Base-by-base conservation (phyloP, 2,888 invertebrate species). In the Resseliella maxima region DNA sequence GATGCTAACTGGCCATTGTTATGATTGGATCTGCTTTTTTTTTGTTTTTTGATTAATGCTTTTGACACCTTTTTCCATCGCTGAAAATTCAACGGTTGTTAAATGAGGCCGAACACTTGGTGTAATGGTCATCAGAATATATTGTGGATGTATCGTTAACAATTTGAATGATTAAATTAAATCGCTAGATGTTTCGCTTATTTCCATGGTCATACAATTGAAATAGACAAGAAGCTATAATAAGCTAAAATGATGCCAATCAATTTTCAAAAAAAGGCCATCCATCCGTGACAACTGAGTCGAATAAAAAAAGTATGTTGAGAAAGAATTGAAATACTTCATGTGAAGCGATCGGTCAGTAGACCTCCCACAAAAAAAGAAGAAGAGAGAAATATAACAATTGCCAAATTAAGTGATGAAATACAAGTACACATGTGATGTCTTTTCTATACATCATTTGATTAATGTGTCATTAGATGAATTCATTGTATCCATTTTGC, bases 161-260 rank as follows among this genome's bases (percentile, higher is more conserved):
- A 72, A 15, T 72, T 72, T 31, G 72, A 72, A 72, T 72, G 72
- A 72, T 72, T 72, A 72, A 72, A 72, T 72, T 72, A 72, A 72
- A 72, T 72, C 72, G 72, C 31, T 72, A 31, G 72, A 72, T 72
- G 72, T 72, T 72, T 72, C 72, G 72, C 72, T 72, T n/a, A 72
- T 72, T 72, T 72, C 72, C 31, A 31, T 72, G 72, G 31, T 72
- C 15, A 31, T 15, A 72, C 72, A 50, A n/a, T 24, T 2, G 46
- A 50, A 50, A 18, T 15, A 50, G 46, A 50, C 8, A 50, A 59
- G 59, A 24, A 6, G 59, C 24, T 24, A 31, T n/a, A 72, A 72
- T 72, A 72, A 72, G 72, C 72, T 31, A 72, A 31, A 72, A 72
- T 72, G 72, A 72, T 31, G 31, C 59, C 72, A 72, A 72, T 72